phyloP scores from a whole-genome alignment of 2,888 invertebrate genomes.

The Thymelicus sylvestris region DNA sequence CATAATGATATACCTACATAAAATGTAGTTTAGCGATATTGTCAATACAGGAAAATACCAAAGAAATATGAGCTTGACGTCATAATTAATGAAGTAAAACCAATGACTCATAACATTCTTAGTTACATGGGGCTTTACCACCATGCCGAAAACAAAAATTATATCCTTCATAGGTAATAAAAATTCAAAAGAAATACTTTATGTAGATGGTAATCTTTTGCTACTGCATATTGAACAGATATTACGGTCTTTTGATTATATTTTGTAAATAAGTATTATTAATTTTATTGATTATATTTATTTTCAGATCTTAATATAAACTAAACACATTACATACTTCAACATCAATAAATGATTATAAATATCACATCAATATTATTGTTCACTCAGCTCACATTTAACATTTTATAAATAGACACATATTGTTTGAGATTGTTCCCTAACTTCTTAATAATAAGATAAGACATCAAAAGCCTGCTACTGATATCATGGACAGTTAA shows the following conservation, averaged over 20 bases:
- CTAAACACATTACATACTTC: conserved; percentile 1
- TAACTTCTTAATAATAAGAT: conserved; percentile 54
- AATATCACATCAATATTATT: conserved; percentile 38
- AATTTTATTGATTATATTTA: neutral
- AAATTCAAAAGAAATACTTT: no score
- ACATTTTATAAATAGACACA: conserved; percentile 45
- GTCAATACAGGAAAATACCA: neutral
- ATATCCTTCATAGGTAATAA: neutral
- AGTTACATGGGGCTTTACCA: neutral
- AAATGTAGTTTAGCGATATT: no score
- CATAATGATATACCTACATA: no score
- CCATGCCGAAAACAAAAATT: neutral
- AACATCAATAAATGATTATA: conserved; percentile 28
- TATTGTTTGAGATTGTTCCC: conserved; percentile 62
- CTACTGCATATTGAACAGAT: no score
- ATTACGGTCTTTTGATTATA: no score
- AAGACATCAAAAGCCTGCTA: conserved; percentile 49
- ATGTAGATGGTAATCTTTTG: no score
- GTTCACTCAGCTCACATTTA: conserved; percentile 55
- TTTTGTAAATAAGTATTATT: neutral
- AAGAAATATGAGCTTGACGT: neutral
- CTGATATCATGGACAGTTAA: conserved; percentile 26
- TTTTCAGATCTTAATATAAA: conserved; percentile 6
- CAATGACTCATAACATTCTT: conserved; percentile 9
- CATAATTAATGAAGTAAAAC: neutral